These are phyloP conservation scores for Dasypogon diadema DNA, from an alignment of 2,888 invertebrate genomes.

Conservation along the genomic window DNA sequence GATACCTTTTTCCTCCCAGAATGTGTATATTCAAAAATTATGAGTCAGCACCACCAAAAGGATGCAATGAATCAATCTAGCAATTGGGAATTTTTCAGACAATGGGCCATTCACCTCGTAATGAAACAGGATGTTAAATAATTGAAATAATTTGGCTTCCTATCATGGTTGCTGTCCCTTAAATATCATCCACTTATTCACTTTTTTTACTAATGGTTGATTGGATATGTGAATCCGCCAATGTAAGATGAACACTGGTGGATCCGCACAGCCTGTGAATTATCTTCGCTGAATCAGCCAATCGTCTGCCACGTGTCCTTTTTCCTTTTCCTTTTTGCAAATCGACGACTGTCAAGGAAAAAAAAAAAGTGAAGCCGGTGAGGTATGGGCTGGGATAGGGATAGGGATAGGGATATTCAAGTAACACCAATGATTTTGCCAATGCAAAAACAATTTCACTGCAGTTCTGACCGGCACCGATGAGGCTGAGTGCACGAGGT, in stretches of 20 bases:
- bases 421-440: constrained; percentile 14
- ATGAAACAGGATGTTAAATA: constrained; percentile 9
- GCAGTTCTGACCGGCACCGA: constrained; percentile 42
- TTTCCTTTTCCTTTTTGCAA: constrained; percentile 51
- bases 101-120: constrained; percentile 5
- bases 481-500: not conserved
- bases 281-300: constrained; percentile 56
- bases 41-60: too few species aligned
- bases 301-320: constrained; percentile 56
- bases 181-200: constrained; percentile 15
- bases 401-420: constrained; percentile 28
- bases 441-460: constrained; percentile 44
- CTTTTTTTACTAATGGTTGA: constrained; percentile 30
- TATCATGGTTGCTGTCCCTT: not conserved
- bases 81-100: constrained; percentile 4
- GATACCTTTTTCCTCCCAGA: too few species aligned
- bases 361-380: constrained; percentile 39
- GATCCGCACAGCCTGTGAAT: constrained; percentile 54
- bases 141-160: not conserved
- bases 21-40: too few species aligned
- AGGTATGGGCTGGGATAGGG: constrained; percentile 39
- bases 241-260: constrained; percentile 51
- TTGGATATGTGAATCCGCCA: constrained; percentile 20
- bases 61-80: too few species aligned
- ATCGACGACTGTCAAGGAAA: constrained; percentile 56